phyloP scores from a whole-genome alignment of 2,888 invertebrate genomes.

The Vannuccia rotundouncinata region DNA sequence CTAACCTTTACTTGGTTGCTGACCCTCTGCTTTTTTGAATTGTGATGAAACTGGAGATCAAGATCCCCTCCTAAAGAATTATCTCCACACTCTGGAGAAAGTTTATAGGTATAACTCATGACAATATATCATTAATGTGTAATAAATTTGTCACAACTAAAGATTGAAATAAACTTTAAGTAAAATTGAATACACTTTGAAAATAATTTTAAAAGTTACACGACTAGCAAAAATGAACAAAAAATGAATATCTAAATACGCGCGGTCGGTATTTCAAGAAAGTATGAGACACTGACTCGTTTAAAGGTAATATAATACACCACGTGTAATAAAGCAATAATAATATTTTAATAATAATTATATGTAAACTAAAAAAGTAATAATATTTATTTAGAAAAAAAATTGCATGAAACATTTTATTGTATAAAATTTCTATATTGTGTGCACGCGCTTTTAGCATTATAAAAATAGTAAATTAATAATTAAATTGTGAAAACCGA shows the following conservation, averaged over 20 bases:
- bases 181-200: not conserved
- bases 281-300: not conserved
- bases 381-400: no score
- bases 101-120: not conserved
- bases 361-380: no score
- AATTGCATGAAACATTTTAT: no score
- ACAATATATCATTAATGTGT: not conserved
- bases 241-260: not conserved
- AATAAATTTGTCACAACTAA: not conserved
- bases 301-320: not conserved
- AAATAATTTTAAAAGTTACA: not conserved
- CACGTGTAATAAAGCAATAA: no score
- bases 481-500: no score
- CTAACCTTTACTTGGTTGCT: not conserved
- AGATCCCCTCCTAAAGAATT: not conserved
- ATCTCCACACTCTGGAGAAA: not conserved
- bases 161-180: not conserved
- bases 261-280: not conserved
- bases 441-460: no score
- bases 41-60: not conserved
- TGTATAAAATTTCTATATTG: no score
- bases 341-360: no score
- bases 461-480: no score
- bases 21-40: not conserved
- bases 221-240: not conserved